Evolutionary conservation across 2,888 invertebrate genomes (phyloP).

Genomic region (Alviniconcha strummeri): DNA sequence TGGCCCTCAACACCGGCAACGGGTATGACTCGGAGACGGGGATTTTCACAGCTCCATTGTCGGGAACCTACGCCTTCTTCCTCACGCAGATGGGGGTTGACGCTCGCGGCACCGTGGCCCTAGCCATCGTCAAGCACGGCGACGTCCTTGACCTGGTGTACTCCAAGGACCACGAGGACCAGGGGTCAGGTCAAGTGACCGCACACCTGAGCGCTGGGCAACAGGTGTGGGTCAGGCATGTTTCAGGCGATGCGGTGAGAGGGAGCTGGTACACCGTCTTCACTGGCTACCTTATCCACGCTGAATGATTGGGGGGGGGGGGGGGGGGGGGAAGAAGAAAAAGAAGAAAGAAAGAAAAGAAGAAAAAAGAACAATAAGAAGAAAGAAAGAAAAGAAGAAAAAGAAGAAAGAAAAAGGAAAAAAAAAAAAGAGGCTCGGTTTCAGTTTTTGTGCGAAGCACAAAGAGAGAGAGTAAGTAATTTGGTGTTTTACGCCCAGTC

Average conservation of each 20-base stretch:
- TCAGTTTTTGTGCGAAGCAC: neutral
- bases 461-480: neutral
- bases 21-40: neutral
- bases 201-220: neutral
- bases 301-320: neutral
- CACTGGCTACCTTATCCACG: constrained; percentile 13
- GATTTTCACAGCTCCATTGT: constrained; percentile 6
- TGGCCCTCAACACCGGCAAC: neutral
- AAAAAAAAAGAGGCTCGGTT: too few relatives aligned
- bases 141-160: constrained; percentile 1
- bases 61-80: constrained; percentile 7
- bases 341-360: neutral
- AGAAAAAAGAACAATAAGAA: too few relatives aligned
- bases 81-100: neutral
- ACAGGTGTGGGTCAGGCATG: constrained; percentile 6
- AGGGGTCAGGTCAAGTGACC: constrained; percentile 16
- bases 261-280: constrained; percentile 12
- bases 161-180: constrained; percentile 9
- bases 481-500: too few relatives aligned
- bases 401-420: too few relatives aligned
- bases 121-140: constrained; percentile 8
- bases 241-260: neutral
- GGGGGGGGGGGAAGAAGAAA: neutral
- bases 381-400: too few relatives aligned
- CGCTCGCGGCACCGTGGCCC: neutral